phyloP scores from a whole-genome alignment of 30 jellyfish, hydroid and myxozoan genomes.

The Nemopilema nomurai region DNA sequence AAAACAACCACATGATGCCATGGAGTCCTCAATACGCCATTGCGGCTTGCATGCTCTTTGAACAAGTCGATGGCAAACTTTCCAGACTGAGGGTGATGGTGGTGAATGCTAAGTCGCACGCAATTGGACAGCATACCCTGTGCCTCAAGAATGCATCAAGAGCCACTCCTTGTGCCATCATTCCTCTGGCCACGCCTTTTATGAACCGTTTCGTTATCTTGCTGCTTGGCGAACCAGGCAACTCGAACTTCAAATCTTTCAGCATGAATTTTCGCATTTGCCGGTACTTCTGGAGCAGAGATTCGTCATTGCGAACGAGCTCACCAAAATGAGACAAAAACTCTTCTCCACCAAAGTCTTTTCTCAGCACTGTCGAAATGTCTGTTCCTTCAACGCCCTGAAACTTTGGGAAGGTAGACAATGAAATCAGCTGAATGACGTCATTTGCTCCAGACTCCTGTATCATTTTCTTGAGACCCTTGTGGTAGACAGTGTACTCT shows the following conservation, averaged over 20 bases:
- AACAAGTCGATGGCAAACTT: slow-evolving; percentile 51
- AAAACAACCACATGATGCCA: slow-evolving; percentile 61
- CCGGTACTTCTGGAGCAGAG: slow-evolving; percentile 22
- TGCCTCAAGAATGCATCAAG: slow-evolving; percentile 33
- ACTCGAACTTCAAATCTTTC: slow-evolving; percentile 8
- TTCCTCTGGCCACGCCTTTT: slow-evolving; percentile 48
- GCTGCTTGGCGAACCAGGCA: slow-evolving; percentile 35
- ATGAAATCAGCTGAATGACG: slow-evolving; percentile 43
- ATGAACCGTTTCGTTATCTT: slow-evolving; percentile 17
- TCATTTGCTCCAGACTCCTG: slow-evolving; percentile 43
- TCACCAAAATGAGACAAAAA: slow-evolving; percentile 12
- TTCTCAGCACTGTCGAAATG: slow-evolving; percentile 8
- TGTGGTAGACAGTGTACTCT: slow-evolving; percentile 35
- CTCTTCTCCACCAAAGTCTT: slow-evolving; percentile 24
- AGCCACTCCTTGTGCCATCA: slow-evolving; percentile 76
- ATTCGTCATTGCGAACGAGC: neutral
- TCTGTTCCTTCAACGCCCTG: neutral
- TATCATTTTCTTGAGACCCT: slow-evolving; percentile 27
- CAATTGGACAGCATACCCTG: slow-evolving; percentile 16
- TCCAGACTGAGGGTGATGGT: slow-evolving; percentile 59
- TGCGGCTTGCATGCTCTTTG: slow-evolving; percentile 11
- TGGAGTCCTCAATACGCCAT: slow-evolving; percentile 58
- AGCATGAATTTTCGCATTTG: slow-evolving; percentile 43
- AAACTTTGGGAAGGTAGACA: slow-evolving; percentile 47
- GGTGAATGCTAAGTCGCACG: slow-evolving; percentile 62